A percentile compares a stretch with the other conserved stretches of the same genome.
Conservation (phyloP, 2,888 invertebrate genomes). For the Fissipunctia ypsillon region DNA sequence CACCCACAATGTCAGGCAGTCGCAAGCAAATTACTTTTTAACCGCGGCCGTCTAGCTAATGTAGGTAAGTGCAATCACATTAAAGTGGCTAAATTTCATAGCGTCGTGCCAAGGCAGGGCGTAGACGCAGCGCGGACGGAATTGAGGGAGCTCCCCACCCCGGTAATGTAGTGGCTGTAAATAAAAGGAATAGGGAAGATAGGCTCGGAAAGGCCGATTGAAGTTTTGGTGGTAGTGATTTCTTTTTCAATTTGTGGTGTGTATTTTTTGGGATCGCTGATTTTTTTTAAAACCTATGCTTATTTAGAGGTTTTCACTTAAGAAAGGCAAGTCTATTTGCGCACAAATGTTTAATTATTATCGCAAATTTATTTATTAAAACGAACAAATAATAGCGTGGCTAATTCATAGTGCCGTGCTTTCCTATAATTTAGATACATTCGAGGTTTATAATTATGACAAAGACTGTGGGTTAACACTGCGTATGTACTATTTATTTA, state of each 20-base stretch:
- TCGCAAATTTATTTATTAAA: too few species aligned
- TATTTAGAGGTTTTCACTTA: background rate
- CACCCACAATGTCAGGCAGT: background rate
- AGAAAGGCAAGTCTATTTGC: too few species aligned
- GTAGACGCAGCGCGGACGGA: constrained; percentile 14
- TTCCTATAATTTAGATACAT: too few species aligned
- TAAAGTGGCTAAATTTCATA: constrained; percentile 40
- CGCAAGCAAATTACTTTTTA: constrained; percentile 21
- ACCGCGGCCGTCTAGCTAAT: constrained; percentile 33
- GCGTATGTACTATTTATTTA: too few species aligned
- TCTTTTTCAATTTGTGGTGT: background rate
- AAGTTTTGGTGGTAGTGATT: background rate
- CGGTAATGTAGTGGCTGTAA: constrained; percentile 30
- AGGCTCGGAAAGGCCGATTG: background rate
- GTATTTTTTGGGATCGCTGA: background rate
- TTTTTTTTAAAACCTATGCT: background rate
- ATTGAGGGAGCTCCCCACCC: constrained; percentile 6
- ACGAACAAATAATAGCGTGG: too few species aligned
- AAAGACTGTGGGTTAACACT: too few species aligned
- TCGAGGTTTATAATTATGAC: too few species aligned
- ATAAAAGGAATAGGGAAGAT: constrained; percentile 19
- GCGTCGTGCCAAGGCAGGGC: constrained; percentile 11
- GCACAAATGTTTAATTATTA: too few species aligned
- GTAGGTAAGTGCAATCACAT: constrained; percentile 28
- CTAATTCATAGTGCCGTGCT: too few species aligned